These are phyloP conservation scores for Tryphoninae sp. DNA, from an alignment of 2,888 invertebrate species.

Conservation along the genomic window DNA sequence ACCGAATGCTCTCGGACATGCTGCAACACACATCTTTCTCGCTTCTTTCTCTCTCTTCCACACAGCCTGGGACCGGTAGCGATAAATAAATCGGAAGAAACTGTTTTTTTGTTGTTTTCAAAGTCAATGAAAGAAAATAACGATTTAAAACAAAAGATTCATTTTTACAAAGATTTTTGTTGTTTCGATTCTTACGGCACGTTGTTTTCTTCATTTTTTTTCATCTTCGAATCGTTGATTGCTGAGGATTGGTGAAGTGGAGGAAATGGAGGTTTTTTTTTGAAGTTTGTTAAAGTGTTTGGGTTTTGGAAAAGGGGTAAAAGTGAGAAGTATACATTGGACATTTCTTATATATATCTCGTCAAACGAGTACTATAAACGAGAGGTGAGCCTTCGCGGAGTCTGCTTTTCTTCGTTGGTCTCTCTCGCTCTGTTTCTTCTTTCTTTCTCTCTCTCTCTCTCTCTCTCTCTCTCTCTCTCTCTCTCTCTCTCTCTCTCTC, in stretches of 20 bases:
- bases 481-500: constrained; percentile 20
- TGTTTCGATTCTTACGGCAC: no score
- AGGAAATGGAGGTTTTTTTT: no score
- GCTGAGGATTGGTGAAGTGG: background rate
- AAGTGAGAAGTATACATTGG: constrained; percentile 17
- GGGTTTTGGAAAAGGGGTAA: background rate
- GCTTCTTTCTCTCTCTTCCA: constrained; percentile 6
- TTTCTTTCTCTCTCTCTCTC: constrained; percentile 19
- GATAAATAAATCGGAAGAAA: constrained; percentile 10
- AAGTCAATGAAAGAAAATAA: background rate
- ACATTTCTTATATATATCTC: constrained; percentile 52
- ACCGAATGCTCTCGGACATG: constrained; percentile 73
- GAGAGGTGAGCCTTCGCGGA: constrained; percentile 44
- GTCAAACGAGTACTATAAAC: constrained; percentile 63
- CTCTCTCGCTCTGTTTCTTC: constrained; percentile 7
- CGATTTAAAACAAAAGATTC: no score
- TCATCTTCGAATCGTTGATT: background rate
- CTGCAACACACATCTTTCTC: constrained; percentile 65
- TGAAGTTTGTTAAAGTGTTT: no score
- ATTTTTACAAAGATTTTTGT: no score
- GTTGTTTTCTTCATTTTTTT: background rate
- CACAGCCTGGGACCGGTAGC: constrained; percentile 19
- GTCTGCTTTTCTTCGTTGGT: constrained; percentile 29
- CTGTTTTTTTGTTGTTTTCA: background rate
- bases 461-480: constrained; percentile 24